phyloP scores from a whole-genome alignment of 2,888 invertebrate genomes.

The Sarcophaga caerulescens region DNA sequence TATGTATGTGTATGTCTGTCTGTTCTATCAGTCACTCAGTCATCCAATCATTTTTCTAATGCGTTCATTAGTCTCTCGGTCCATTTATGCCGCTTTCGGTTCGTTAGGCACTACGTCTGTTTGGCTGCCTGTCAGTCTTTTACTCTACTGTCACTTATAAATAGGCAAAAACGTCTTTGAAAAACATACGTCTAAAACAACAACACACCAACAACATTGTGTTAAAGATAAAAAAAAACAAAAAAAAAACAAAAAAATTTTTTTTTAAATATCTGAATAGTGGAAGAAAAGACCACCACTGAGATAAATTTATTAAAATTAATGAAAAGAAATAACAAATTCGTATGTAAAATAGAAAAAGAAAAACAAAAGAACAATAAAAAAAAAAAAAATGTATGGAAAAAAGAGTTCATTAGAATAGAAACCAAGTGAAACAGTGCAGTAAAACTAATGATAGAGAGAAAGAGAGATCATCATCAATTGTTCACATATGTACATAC shows the following conservation, averaged over 20 bases:
- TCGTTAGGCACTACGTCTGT: neutral
- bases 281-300: conserved; percentile 53
- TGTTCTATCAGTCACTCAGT: conserved; percentile 1
- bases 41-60: conserved; percentile 25
- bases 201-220: conserved; percentile 7
- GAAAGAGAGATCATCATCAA: too few relatives aligned
- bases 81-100: neutral
- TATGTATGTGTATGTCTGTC: neutral
- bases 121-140: conserved; percentile 30
- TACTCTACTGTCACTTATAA: conserved; percentile 38
- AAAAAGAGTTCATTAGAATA: too few relatives aligned
- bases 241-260: conserved; percentile 7
- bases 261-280: conserved; percentile 34
- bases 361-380: neutral
- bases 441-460: too few relatives aligned
- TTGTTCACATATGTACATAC: too few relatives aligned
- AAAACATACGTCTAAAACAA: conserved; percentile 12
- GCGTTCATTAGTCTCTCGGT: conserved; percentile 24
- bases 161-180: conserved; percentile 11
- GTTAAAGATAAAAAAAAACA: conserved; percentile 33
- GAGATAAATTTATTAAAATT: conserved; percentile 54
- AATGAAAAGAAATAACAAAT: conserved; percentile 35
- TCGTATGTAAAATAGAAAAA: conserved; percentile 12
- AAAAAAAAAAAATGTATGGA: neutral
- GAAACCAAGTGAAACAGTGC: too few relatives aligned